These are phyloP conservation scores for Choloepus hoffmanni DNA, from an alignment of 2,113 vertebrate genomes.

Conservation along the genomic window DNA sequence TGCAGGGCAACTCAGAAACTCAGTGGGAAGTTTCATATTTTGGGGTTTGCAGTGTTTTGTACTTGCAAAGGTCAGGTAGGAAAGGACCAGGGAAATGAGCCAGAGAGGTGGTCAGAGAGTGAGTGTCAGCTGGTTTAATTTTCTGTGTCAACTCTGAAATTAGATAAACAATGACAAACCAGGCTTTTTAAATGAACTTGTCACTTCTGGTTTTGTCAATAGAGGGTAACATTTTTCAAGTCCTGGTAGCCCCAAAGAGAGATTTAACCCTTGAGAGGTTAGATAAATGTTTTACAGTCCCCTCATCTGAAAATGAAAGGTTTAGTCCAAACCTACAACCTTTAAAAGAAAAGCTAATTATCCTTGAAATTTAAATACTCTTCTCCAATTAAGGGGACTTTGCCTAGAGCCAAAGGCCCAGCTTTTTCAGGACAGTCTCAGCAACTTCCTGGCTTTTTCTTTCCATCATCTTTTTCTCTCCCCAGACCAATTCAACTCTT, in stretches of 20 bases:
- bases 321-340: constrained; percentile 52
- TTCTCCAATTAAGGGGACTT: constrained; percentile 70
- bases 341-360: constrained; percentile 70
- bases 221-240: constrained; percentile 83
- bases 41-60: background rate
- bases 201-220: constrained; percentile 92
- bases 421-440: constrained; percentile 39
- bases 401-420: constrained; percentile 69
- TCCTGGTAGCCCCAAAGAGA: constrained; percentile 75
- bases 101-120: constrained; percentile 80
- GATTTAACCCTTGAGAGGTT: constrained; percentile 86
- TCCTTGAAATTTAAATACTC: constrained; percentile 78
- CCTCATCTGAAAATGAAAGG: constrained; percentile 80
- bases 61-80: constrained; percentile 85
- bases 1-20: constrained; percentile 34
- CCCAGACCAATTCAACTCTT: background rate
- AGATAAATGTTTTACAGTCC: constrained; percentile 71
- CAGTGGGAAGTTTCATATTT: constrained; percentile 63
- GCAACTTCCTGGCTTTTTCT: background rate
- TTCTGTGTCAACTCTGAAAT: constrained; percentile 91
- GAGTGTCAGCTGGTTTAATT: constrained; percentile 90
- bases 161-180: constrained; percentile 91
- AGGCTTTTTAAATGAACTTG: constrained; percentile 93
- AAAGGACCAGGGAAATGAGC: constrained; percentile 84
- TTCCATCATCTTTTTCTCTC: background rate